phyloP scores from a whole-genome alignment of 2,888 invertebrate genomes.

The Gandaritis pyraliata region DNA sequence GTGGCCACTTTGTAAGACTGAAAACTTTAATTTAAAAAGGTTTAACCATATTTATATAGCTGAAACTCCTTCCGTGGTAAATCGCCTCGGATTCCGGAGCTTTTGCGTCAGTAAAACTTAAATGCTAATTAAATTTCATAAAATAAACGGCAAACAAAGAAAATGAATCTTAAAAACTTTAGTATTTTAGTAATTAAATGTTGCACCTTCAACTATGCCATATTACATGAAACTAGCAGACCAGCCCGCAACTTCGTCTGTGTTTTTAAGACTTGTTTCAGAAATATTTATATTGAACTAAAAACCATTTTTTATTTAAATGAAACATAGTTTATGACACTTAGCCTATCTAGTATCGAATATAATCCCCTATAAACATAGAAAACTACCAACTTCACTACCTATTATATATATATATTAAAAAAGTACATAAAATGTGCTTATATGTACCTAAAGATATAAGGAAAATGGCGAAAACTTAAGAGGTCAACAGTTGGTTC shows the following conservation, averaged over 20 bases:
- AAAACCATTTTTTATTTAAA: no score
- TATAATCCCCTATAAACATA: no score
- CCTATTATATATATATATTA: no score
- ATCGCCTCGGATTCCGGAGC: slow-evolving; percentile 5
- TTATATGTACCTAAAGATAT: slow-evolving; percentile 19
- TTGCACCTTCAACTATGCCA: slow-evolving; percentile 22
- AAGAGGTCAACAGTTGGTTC: slow-evolving; percentile 38
- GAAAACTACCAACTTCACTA: no score
- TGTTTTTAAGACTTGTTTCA: no score
- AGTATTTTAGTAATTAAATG: slow-evolving; percentile 38
- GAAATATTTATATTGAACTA: no score
- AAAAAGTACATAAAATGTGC: no score
- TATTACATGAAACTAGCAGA: slow-evolving; percentile 8
- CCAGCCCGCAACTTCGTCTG: no score
- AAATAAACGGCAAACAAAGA: slow-evolving; percentile 24
- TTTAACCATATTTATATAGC: neutral
- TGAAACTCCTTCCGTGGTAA: neutral
- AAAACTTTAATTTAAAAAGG: neutral
- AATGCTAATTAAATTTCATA: slow-evolving; percentile 23
- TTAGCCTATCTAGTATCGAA: no score
- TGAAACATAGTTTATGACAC: no score
- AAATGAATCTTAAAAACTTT: slow-evolving; percentile 27
- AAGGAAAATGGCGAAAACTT: slow-evolving; percentile 26
- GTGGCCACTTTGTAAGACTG: no score
- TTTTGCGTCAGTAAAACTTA: slow-evolving; percentile 17